Evolutionary conservation across 2,113 vertebrate species (phyloP).

Genomic region (Suncus etruscus): DNA sequence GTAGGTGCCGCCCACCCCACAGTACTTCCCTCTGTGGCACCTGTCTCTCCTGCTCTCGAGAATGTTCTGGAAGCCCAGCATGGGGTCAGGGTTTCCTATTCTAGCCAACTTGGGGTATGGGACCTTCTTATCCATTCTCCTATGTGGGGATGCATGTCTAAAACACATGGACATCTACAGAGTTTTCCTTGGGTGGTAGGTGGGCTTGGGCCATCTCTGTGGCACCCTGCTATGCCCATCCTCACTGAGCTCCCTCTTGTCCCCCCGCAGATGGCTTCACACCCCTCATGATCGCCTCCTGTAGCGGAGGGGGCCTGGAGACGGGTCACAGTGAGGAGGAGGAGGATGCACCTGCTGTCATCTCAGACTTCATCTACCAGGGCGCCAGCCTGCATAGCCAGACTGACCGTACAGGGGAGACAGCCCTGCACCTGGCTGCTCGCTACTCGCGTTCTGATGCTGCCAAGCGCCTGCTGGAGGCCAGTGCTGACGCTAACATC

Average conservation of each 20-base stretch:
- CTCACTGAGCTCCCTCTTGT: background rate
- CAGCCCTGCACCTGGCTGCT: conserved; percentile 96
- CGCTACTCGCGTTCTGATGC: conserved; percentile 97
- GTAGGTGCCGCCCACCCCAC: conserved; percentile 79
- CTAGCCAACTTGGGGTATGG: accelerated
- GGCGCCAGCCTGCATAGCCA: conserved; percentile 98
- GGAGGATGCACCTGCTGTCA: conserved; percentile 95
- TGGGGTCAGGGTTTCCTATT: accelerated
- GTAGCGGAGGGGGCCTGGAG: conserved; percentile 97
- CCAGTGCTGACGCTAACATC: conserved; percentile 97
- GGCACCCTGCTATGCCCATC: too few species aligned
- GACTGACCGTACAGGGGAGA: conserved; percentile 98
- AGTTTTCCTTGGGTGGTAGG: too few species aligned
- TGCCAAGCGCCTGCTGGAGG: conserved; percentile 97
- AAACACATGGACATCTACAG: too few species aligned
- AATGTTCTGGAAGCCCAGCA: background rate
- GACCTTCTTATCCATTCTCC: background rate
- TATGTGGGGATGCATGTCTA: too few species aligned
- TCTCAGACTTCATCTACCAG: conserved; percentile 98
- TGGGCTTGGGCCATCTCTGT: too few species aligned
- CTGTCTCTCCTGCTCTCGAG: too few species aligned
- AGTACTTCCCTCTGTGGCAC: too few species aligned
- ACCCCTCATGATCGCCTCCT: conserved; percentile 98
- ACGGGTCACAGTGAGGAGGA: conserved; percentile 97
- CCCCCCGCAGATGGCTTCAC: conserved; percentile 94